A percentile compares a stretch with the other conserved stretches of the same genome.
phyloP scores from a whole-genome alignment of 2,888 invertebrate genomes.

The Dusona sp. region DNA sequence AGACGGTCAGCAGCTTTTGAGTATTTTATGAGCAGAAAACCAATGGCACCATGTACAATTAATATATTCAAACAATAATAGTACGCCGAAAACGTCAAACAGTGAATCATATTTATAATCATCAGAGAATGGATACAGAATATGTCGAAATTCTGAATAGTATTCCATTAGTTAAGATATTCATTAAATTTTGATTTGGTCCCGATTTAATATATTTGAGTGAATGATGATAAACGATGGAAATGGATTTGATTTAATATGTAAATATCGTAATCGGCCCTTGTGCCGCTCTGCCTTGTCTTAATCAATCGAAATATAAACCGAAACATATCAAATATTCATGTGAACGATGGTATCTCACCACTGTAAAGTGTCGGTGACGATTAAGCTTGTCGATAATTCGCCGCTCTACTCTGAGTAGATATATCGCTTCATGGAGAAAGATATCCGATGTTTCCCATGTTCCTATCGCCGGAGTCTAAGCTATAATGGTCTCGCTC shows the following conservation, averaged over 20 bases:
- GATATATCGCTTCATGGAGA: not conserved
- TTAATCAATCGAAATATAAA: not conserved
- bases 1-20: not conserved
- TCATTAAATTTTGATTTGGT: not conserved
- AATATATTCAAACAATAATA: not conserved
- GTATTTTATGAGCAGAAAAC: not conserved
- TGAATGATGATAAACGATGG: too few relatives aligned
- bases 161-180: not conserved
- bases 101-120: not conserved
- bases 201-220: not conserved
- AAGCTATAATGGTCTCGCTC: slow-evolving; percentile 45
- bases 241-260: not conserved
- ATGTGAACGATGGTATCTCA: not conserved
- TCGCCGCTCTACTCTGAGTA: not conserved
- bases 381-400: slow-evolving; percentile 34
- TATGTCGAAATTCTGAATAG: not conserved
- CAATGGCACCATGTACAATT: not conserved
- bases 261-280: not conserved
- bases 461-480: not conserved
- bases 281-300: not conserved
- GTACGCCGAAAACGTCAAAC: not conserved
- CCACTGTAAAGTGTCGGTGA: not conserved
- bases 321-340: not conserved
- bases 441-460: slow-evolving; percentile 15
- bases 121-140: not conserved